A percentile compares a stretch with the other conserved stretches of the same genome.
Evolutionary conservation across 2,888 invertebrate species (phyloP).

Genomic region (Ceramica pisi): DNA sequence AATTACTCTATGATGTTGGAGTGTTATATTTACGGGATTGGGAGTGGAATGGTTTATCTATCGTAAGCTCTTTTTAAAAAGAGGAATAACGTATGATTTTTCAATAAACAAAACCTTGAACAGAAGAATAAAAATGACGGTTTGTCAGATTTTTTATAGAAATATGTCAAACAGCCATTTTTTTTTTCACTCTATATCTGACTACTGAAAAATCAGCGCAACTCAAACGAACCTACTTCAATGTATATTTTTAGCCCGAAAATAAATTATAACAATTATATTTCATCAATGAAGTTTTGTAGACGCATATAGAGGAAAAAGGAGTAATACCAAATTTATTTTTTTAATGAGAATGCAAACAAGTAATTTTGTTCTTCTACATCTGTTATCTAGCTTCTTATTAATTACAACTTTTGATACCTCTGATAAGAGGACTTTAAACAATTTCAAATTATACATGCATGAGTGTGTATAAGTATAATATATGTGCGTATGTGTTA

Average conservation of each 20-base stretch:
- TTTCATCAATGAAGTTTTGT: slow-evolving; percentile 49
- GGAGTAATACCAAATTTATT: slow-evolving; percentile 34
- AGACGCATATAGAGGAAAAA: slow-evolving; percentile 33
- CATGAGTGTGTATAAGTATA: slow-evolving; percentile 21
- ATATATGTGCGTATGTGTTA: slow-evolving; percentile 20
- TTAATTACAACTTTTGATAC: slow-evolving; percentile 44
- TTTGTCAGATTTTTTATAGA: no score
- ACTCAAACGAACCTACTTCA: not conserved
- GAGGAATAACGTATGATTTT: slow-evolving; percentile 5
- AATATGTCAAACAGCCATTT: no score
- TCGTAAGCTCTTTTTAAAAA: slow-evolving; percentile 49
- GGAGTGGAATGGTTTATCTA: slow-evolving; percentile 17
- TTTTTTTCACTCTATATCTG: no score
- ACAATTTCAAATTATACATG: slow-evolving; percentile 33
- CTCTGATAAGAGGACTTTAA: slow-evolving; percentile 42
- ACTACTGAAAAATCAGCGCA: not conserved
- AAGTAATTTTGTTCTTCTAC: slow-evolving; percentile 45
- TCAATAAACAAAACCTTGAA: no score
- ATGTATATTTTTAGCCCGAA: slow-evolving; percentile 22
- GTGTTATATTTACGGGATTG: slow-evolving; percentile 23
- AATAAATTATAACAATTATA: slow-evolving; percentile 32
- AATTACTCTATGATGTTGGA: slow-evolving; percentile 57
- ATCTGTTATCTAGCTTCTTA: slow-evolving; percentile 46
- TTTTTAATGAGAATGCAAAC: slow-evolving; percentile 43
- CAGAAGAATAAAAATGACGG: no score